Evolutionary conservation across 2,797 vertebrate genomes (phyloP).

Genomic region (Labroides dimidiatus): DNA sequence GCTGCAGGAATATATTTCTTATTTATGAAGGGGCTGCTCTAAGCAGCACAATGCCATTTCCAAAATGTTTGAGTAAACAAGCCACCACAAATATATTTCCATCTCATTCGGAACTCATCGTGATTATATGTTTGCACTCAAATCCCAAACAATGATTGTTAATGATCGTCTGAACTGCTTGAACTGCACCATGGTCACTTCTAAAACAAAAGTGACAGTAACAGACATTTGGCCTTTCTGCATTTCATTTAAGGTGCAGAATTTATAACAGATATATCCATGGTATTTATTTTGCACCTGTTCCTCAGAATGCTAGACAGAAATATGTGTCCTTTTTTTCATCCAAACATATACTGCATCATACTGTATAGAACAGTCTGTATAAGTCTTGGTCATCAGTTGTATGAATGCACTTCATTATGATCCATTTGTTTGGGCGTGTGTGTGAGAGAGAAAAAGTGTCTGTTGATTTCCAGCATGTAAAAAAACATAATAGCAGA

Average conservation of each 20-base stretch:
- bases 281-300: slow-evolving; percentile 43
- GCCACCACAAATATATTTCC: slow-evolving; percentile 11
- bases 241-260: not conserved
- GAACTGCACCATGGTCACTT: slow-evolving; percentile 1
- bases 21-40: not conserved
- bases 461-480: slow-evolving; percentile 39
- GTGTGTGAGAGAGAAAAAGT: slow-evolving; percentile 31
- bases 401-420: slow-evolving; percentile 31
- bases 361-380: slow-evolving; percentile 11
- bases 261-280: slow-evolving; percentile 13
- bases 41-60: not conserved
- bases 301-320: slow-evolving; percentile 8
- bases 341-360: slow-evolving; percentile 3
- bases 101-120: slow-evolving; percentile 1
- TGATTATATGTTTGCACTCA: slow-evolving; percentile 27
- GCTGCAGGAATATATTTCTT: not conserved
- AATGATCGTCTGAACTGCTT: slow-evolving; percentile 14
- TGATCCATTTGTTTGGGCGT: slow-evolving; percentile 18
- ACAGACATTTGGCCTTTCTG: not conserved
- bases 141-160: slow-evolving; percentile 19
- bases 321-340: slow-evolving; percentile 10
- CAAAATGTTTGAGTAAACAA: not conserved
- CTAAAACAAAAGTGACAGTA: slow-evolving; percentile 1
- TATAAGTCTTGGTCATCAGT: slow-evolving; percentile 34
- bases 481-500: slow-evolving; percentile 39